Conservation (phyloP, 2,797 vertebrate species). For the Sebastes elongatus region DNA sequence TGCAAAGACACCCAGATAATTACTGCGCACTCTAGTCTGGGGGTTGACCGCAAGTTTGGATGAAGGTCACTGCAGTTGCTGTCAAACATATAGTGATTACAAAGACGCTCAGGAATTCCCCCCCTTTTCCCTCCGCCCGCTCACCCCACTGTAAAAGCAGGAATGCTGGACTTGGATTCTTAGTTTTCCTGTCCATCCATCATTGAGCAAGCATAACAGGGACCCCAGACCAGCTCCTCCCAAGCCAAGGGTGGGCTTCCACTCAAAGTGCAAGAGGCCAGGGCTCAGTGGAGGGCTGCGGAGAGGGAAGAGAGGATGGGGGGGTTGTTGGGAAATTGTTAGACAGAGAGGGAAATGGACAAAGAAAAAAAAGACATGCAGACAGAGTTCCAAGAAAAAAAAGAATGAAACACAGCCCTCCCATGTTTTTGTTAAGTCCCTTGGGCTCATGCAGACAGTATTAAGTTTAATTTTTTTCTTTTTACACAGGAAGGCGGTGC, state of each 20-base stretch:
- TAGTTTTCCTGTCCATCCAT: constrained; percentile 78
- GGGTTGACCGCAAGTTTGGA: constrained; percentile 65
- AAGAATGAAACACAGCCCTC: constrained; percentile 73
- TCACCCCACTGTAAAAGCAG: constrained; percentile 70
- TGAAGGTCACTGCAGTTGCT: constrained; percentile 68
- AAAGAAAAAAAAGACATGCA: constrained; percentile 65
- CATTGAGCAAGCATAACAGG: constrained; percentile 76
- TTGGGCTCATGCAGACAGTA: constrained; percentile 78
- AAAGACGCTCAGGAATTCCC: constrained; percentile 68
- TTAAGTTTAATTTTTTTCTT: constrained; percentile 71
- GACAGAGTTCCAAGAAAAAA: constrained; percentile 72
- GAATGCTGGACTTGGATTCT: constrained; percentile 75
- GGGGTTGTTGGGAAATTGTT: constrained; percentile 64
- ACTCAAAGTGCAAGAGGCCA: constrained; percentile 72
- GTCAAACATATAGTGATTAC: constrained; percentile 74
- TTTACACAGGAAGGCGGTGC: constrained; percentile 79
- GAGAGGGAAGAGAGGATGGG: constrained; percentile 34
- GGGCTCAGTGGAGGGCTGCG: constrained; percentile 50
- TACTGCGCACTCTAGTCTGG: constrained; percentile 50
- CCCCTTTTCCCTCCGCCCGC: constrained; percentile 36
- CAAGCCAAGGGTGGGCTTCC: constrained; percentile 71
- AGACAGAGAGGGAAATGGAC: constrained; percentile 74
- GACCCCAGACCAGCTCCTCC: constrained; percentile 68
- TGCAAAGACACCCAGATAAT: constrained; percentile 72
- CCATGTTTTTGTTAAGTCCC: constrained; percentile 77